Evolutionary conservation across 2,888 invertebrate species (phyloP), one percentile per base, ranked within the genome.

Genomic region (Gari tellinella): DNA sequence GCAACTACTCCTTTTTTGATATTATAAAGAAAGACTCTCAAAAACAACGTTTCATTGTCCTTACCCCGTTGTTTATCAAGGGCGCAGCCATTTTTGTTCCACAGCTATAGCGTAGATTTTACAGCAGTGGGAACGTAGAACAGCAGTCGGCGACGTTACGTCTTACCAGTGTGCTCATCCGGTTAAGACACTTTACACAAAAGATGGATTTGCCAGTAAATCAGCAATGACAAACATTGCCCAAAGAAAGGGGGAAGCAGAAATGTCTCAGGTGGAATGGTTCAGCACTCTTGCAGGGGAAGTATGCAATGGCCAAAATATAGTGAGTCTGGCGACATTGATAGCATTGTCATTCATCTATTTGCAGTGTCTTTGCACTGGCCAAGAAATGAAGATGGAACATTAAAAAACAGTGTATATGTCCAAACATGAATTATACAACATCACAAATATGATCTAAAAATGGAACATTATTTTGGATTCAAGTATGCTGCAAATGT

Each of bases 321-420:
- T 56, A 23, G 19, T 68, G 10, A 46, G 43, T 74, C 69, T 25
- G 65, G 56, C 8, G 69, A 75, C 26, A 66, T 75, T 14, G 69
- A 75, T 31, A 66, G 62, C 40, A 25, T 75, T 14, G 40, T 62
- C 1, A 53, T 66, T 14, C 74, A 69, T 17, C 3, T 75, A 17
- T 65, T 69, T 48, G 55, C 57, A n/a, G 4, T 68, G 1, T 55
- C 68, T 1, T 7, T 64, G 1, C 64, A 53, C 37, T 73, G 68
- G 73, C 63, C 49, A 40, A 48, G 73, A 49, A 40, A 67, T 12
- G 26, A 23, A 15, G 40, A 60, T 51, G 56, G 51, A 1, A 14
- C 40, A 17, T 67, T 73, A 23, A 48, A 53, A 43, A 55, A 58
- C 15, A 55, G 12, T 8, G 51, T 51, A 7, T 51, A 25, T 51